Percentiles rank a stretch among this genome's conserved stretches.
Evolutionary conservation across 1,140 invertebrate genomes (phyloP).

Genomic region (Acromyrmex echinatior): DNA sequence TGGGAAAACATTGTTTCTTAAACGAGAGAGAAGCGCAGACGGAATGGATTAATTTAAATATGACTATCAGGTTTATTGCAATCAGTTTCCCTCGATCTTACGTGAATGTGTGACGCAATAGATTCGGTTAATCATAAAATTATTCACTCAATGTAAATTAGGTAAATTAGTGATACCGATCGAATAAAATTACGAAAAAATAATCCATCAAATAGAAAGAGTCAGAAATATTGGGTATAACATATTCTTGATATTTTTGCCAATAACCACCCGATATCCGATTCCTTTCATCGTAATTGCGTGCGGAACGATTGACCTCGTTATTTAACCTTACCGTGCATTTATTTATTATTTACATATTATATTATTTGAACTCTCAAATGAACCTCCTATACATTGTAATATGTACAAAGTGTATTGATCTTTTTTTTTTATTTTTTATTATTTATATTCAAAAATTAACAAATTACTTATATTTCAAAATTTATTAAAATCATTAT

Average conservation of each 20-base stretch:
- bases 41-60: neutral
- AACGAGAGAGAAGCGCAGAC: neutral
- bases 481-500: neutral
- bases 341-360: neutral
- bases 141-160: slow-evolving; percentile 23
- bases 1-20: neutral
- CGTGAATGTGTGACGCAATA: neutral
- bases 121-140: neutral
- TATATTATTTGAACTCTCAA: neutral
- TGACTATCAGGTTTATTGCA: neutral
- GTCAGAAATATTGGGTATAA: slow-evolving; percentile 15
- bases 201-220: slow-evolving; percentile 40
- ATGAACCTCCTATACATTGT: neutral
- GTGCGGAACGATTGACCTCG: neutral
- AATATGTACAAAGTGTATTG: neutral
- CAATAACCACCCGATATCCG: slow-evolving; percentile 38
- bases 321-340: slow-evolving; percentile 26
- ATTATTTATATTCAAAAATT: neutral
- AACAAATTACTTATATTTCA: neutral
- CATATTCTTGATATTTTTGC: slow-evolving; percentile 23
- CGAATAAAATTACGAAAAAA: slow-evolving; percentile 29
- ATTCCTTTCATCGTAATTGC: slow-evolving; percentile 33
- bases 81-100: neutral
- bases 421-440: neutral
- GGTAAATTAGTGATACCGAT: slow-evolving; percentile 22